Evolutionary conservation across 2,113 vertebrate species (phyloP).

Genomic region (Thinocorus orbignyianus): DNA sequence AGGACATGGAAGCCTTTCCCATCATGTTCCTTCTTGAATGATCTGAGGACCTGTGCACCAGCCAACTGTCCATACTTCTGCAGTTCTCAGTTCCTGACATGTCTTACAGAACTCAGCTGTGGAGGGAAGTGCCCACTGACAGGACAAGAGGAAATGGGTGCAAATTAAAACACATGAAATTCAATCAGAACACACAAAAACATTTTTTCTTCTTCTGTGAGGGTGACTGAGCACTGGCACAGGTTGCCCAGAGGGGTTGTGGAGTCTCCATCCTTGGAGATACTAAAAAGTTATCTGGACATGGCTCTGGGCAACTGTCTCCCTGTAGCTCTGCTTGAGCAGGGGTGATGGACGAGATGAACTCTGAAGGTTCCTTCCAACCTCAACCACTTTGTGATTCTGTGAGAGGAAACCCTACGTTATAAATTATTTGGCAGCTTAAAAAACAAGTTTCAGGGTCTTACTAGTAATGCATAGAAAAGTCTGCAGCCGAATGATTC

Average conservation of each 20-base stretch:
- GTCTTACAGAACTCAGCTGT: neutral
- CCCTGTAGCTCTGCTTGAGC: neutral
- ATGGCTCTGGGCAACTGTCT: neutral
- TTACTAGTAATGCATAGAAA: neutral
- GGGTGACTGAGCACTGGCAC: neutral
- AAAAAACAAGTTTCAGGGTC: neutral
- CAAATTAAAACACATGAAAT: neutral
- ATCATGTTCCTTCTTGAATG: neutral
- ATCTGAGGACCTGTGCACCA: neutral
- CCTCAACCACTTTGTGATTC: neutral
- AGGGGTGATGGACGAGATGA: neutral
- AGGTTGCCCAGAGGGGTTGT: neutral
- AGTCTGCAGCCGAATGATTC: neutral
- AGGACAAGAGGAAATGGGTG: neutral
- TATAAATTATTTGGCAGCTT: neutral
- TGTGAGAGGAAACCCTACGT: neutral
- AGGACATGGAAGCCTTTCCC: neutral
- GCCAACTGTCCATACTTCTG: neutral
- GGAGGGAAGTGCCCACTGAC: neutral
- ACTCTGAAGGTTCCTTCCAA: neutral
- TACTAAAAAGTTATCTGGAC: neutral
- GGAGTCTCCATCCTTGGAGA: neutral
- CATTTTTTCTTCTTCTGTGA: neutral
- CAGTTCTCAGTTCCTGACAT: neutral
- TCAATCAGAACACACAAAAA: rapidly evolving